These are phyloP conservation scores for Crepidodera aurea DNA, from an alignment of 2,888 invertebrate species.

Conservation along the genomic window DNA sequence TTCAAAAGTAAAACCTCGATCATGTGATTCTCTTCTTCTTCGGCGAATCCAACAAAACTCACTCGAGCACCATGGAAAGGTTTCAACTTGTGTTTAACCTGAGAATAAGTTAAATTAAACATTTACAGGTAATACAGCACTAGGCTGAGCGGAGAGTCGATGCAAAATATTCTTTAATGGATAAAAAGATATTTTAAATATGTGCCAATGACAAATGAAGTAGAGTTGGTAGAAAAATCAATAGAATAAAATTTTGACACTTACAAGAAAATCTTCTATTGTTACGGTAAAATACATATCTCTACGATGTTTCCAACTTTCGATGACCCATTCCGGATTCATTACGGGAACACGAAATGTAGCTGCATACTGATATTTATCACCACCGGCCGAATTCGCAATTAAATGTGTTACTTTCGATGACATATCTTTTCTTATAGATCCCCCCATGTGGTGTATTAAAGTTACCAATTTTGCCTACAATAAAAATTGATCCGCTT, in stretches of 20 bases:
- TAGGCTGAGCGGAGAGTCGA: too few relatives aligned
- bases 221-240: too few relatives aligned
- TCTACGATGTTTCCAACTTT: constrained; percentile 84
- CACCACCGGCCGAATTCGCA: constrained; percentile 86
- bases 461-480: constrained; percentile 87
- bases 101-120: constrained; percentile 34
- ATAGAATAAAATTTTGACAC: too few relatives aligned
- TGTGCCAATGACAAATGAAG: too few relatives aligned
- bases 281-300: constrained; percentile 75
- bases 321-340: constrained; percentile 86
- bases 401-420: constrained; percentile 92
- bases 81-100: constrained; percentile 78
- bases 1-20: constrained; percentile 86
- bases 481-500: too few relatives aligned
- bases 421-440: constrained; percentile 89
- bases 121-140: background rate
- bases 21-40: constrained; percentile 92
- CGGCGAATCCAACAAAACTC: constrained; percentile 89
- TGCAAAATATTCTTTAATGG: too few relatives aligned
- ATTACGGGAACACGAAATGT: constrained; percentile 90
- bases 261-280: constrained; percentile 73
- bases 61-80: constrained; percentile 89
- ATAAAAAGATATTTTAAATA: too few relatives aligned
- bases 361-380: constrained; percentile 93
- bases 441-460: constrained; percentile 97